Evolutionary conservation across 2,888 invertebrate genomes (phyloP).

Genomic region (Choristoneura rosaceana): DNA sequence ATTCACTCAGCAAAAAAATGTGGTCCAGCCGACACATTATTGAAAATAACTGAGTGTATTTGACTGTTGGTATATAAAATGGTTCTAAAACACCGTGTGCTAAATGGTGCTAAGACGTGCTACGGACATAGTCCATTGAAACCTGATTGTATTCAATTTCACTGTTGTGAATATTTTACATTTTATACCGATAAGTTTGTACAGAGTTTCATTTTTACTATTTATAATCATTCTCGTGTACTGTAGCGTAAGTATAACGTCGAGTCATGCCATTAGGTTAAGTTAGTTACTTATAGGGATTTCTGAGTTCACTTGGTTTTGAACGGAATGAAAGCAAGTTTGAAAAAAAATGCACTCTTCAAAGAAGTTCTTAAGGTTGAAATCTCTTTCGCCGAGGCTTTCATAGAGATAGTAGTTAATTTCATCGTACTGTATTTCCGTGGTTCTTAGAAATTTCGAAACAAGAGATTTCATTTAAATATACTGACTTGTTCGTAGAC

Average conservation of each 20-base stretch:
- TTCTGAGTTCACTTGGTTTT: constrained; percentile 35
- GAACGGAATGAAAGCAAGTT: not conserved
- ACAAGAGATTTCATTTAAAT: not conserved
- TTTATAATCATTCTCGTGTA: constrained; percentile 52
- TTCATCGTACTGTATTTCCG: not conserved
- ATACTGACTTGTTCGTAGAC: not conserved
- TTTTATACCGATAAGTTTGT: constrained; percentile 70
- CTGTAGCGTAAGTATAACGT: constrained; percentile 68
- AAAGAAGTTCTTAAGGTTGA: constrained; percentile 5
- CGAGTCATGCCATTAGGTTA: constrained; percentile 84
- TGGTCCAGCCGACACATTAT: not conserved
- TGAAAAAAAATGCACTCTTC: constrained; percentile 1
- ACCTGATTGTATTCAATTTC: constrained; percentile 70
- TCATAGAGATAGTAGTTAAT: constrained; percentile 23
- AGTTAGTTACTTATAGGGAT: constrained; percentile 58
- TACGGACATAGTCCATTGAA: constrained; percentile 77
- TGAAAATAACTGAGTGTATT: constrained; percentile 17
- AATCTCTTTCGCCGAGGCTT: constrained; percentile 11
- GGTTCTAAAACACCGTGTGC: constrained; percentile 54
- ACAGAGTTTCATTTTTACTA: constrained; percentile 65
- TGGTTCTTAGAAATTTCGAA: constrained; percentile 3
- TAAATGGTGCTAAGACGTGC: constrained; percentile 82
- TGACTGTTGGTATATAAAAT: constrained; percentile 40
- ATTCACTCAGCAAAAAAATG: constrained; percentile 11
- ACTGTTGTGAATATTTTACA: constrained; percentile 74